Evolutionary conservation across 2,888 invertebrate genomes (phyloP).

Genomic region (Spilosoma lubricipeda): DNA sequence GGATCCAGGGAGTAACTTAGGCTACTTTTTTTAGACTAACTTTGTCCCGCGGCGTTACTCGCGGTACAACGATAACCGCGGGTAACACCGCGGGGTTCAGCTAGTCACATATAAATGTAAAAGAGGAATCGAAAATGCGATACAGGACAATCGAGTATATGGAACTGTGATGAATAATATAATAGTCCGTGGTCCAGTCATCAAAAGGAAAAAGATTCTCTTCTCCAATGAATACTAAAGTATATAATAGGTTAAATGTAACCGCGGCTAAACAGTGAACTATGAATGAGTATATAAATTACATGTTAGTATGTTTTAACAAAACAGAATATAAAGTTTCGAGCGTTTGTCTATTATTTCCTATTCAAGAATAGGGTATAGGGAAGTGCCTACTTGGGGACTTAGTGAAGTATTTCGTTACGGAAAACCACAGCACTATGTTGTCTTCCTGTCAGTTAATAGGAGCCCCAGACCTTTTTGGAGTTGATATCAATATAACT

Average conservation of each 20-base stretch:
- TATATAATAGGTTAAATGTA: background rate
- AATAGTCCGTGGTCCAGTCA: background rate
- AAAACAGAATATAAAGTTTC: background rate
- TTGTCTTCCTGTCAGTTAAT: background rate
- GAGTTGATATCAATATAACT: background rate
- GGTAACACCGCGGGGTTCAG: too few relatives aligned
- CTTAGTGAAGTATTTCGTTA: background rate
- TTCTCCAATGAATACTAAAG: background rate
- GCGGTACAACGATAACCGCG: too few relatives aligned
- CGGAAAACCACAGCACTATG: conserved; percentile 8
- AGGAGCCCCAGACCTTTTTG: background rate
- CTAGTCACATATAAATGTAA: too few relatives aligned
- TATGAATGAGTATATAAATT: background rate
- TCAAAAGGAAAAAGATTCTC: background rate
- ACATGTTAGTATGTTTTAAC: background rate
- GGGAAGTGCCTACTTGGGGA: background rate
- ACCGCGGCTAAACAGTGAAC: background rate
- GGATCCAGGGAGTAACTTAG: too few relatives aligned
- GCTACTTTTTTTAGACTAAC: too few relatives aligned
- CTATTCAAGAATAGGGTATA: background rate
- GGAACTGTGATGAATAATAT: background rate
- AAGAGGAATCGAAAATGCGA: background rate
- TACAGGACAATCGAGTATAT: background rate
- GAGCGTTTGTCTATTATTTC: background rate
- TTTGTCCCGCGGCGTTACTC: too few relatives aligned